These are phyloP conservation scores for Sebastes flavidus DNA, from an alignment of 2,797 vertebrate species.

Conservation along the genomic window DNA sequence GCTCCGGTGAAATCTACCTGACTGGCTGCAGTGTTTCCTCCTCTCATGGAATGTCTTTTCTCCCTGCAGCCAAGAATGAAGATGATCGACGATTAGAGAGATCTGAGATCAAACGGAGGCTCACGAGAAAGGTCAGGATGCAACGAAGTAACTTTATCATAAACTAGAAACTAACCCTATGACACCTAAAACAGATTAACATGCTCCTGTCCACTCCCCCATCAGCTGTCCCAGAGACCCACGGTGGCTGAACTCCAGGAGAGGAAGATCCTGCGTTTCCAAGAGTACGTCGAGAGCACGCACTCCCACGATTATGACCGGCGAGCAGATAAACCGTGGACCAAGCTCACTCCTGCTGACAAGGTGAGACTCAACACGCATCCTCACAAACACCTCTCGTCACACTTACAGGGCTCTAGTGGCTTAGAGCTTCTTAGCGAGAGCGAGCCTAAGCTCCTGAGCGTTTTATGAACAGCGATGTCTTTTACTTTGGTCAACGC, in stretches of 20 bases:
- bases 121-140: constrained; percentile 94
- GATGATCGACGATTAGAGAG: constrained; percentile 90
- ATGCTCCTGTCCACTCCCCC: not conserved
- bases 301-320: constrained; percentile 96
- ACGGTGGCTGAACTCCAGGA: constrained; percentile 95
- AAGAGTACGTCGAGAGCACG: constrained; percentile 94
- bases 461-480: not conserved
- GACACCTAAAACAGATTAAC: not conserved
- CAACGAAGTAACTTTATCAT: not conserved
- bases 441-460: not conserved
- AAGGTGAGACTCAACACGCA: constrained; percentile 81
- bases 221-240: constrained; percentile 94
- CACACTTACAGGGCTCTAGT: not conserved
- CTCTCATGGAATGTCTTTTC: constrained; percentile 61
- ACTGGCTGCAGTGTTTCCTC: constrained; percentile 38
- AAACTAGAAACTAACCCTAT: not conserved
- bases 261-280: constrained; percentile 96
- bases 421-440: not conserved
- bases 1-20: constrained; percentile 52
- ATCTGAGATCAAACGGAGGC: constrained; percentile 94
- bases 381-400: not conserved
- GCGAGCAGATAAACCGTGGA: constrained; percentile 96
- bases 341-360: constrained; percentile 95
- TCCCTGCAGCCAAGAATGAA: constrained; percentile 90
- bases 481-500: not conserved